A percentile compares a stretch with the other conserved stretches of the same genome.
These are phyloP conservation scores for Isichthys henryi DNA, from an alignment of 2,113 vertebrate genomes.

Conservation along the genomic window DNA sequence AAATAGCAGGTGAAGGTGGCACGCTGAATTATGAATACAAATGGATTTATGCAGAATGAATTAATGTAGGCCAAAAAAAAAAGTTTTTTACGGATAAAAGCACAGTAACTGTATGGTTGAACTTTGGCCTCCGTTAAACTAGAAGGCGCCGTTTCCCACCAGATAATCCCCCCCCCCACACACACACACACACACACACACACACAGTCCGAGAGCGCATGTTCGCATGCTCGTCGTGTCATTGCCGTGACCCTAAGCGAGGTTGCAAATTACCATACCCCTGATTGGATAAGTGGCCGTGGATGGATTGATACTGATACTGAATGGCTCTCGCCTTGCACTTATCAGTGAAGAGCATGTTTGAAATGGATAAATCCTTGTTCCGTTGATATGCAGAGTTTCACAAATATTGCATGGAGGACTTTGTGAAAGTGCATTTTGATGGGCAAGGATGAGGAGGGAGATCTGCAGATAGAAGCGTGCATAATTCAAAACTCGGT, in stretches of 20 bases:
- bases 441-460: neutral
- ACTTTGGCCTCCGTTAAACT: neutral
- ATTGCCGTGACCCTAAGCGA: neutral
- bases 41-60: neutral
- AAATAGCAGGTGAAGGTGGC: slow-evolving; percentile 13
- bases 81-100: neutral
- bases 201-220: neutral
- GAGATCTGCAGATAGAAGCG: neutral
- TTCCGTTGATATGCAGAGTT: slow-evolving; percentile 1
- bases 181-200: neutral
- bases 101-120: neutral
- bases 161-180: neutral
- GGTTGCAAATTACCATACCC: neutral
- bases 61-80: neutral
- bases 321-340: neutral
- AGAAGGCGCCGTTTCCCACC: neutral
- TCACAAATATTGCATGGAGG: neutral
- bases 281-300: neutral
- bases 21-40: slow-evolving; percentile 12
- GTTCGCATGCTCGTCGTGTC: neutral
- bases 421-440: neutral
- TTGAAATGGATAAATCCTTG: neutral
- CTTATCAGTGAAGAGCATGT: neutral
- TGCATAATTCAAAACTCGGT: neutral
- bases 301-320: neutral